Base-by-base conservation (phyloP, 37 sponge, comb jelly and placozoan genomes). In the Bolinopsis microptera region DNA sequence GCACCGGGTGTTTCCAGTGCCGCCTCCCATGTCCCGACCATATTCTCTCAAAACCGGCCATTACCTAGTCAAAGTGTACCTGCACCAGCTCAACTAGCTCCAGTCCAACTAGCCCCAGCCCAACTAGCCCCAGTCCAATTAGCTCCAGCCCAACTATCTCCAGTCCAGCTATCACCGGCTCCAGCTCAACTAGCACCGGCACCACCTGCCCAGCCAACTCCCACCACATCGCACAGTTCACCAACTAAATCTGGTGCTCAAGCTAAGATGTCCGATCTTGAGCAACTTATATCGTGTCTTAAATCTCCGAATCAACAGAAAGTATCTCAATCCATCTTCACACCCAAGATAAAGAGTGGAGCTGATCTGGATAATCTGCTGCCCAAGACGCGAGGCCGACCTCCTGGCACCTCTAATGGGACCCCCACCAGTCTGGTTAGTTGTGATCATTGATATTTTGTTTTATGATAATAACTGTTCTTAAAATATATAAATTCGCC, bases 291-390 rank as follows among this genome's bases (percentile, higher is more conserved):
- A 22, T 70, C 74, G 25, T 70, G 74, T 26, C 74, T 70, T 22
- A 70, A 70, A n/a, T 70, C 74, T n/a, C 74, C 74, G 25, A 70
- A 22, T 26, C 74, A 70, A n/a, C 74, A 70, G 74, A 70, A 26
- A n/a, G 74, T n/a, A 28, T 9, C 25, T 22, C 25, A 70, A 26
- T 28, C 25, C 16, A 22, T 70, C 74, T 70, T 70, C 26, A 70
- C 74, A 3, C 74, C 74, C 26, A 70, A 70, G 74, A 8, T 70
- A 70, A 22, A 22, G 25, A 26, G 74, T 26, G 16, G 24, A 22
- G 25, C 3, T 1, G 24, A 70, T 26, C 30, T 70, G 28, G 74
- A 70, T 22, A 8, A 22, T 70, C 74, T 70, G 74, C 74, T 70
- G 3, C 74, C 74, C 74, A 70, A 70, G 26, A 22, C 74, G 1